Evolutionary conservation across 2,113 vertebrate genomes (phyloP).

Genomic region (Ptilorrhoa leucosticta): DNA sequence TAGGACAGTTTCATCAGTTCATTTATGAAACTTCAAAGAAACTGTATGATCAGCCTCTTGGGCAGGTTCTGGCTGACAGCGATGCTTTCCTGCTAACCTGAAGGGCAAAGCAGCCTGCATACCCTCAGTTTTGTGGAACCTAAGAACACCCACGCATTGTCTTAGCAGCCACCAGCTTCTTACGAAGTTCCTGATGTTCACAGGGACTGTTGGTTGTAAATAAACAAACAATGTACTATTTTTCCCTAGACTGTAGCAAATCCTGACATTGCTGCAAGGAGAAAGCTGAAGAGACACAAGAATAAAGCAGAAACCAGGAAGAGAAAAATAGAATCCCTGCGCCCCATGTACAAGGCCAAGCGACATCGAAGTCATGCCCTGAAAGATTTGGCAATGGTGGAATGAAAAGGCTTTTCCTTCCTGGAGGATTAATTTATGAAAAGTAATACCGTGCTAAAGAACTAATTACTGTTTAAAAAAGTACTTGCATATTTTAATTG

Average conservation of each 20-base stretch:
- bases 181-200: not conserved
- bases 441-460: not conserved
- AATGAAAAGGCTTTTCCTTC: conserved; percentile 60
- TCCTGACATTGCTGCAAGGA: conserved; percentile 92
- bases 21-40: not conserved
- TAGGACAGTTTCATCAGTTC: not conserved
- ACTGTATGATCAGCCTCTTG: not conserved
- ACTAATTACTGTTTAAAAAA: not conserved
- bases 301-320: conserved; percentile 92
- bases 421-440: not conserved
- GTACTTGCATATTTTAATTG: not conserved
- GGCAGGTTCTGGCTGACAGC: not conserved
- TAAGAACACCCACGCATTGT: fast-evolving
- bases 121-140: not conserved
- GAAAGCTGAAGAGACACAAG: conserved; percentile 92
- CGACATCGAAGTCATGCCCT: conserved; percentile 78
- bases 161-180: not conserved
- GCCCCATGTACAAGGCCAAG: conserved; percentile 88
- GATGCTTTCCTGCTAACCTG: fast-evolving
- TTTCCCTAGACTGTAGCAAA: conserved; percentile 85
- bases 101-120: not conserved
- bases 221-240: not conserved
- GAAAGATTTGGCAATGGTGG: conserved; percentile 88
- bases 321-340: conserved; percentile 88
- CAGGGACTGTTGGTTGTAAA: not conserved